Conservation (phyloP, 2,113 vertebrate species). For the Canis aureus region DNA sequence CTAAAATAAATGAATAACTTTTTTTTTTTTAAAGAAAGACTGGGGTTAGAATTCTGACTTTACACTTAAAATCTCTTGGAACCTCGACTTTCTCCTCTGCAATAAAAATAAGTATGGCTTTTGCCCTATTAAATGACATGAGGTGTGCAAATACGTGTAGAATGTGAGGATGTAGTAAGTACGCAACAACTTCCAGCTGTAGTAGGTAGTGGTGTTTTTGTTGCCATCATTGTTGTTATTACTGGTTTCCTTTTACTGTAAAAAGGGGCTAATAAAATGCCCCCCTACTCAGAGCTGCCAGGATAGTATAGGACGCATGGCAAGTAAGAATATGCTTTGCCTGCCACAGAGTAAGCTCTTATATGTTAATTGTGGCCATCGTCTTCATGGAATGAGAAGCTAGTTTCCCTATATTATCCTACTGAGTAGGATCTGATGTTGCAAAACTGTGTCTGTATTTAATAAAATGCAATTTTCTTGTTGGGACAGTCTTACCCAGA, state of each 20-base stretch:
- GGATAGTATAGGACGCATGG: fast-evolving
- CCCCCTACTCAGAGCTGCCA: not conserved
- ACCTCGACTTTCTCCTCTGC: not conserved
- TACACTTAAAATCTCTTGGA: not conserved
- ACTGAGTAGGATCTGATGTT: not conserved
- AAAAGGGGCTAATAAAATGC: not conserved
- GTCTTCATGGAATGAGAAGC: not conserved
- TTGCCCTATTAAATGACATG: not conserved
- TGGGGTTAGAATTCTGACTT: not conserved
- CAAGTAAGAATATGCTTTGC: fast-evolving
- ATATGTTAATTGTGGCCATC: not conserved
- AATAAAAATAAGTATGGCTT: not conserved
- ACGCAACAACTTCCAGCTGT: not conserved
- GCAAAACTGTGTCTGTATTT: not conserved
- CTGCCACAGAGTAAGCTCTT: not conserved
- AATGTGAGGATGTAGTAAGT: not conserved
- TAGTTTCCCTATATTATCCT: not conserved
- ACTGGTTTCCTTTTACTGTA: not conserved
- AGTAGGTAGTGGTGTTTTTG: not conserved
- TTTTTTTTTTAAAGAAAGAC: not conserved
- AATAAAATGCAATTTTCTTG: not conserved
- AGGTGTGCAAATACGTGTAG: not conserved
- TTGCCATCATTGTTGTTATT: not conserved
- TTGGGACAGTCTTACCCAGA: not conserved
- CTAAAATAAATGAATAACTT: not conserved